Base-by-base conservation (phyloP, 2,113 vertebrate species). In the Sterrhoptilus dennistouni region DNA sequence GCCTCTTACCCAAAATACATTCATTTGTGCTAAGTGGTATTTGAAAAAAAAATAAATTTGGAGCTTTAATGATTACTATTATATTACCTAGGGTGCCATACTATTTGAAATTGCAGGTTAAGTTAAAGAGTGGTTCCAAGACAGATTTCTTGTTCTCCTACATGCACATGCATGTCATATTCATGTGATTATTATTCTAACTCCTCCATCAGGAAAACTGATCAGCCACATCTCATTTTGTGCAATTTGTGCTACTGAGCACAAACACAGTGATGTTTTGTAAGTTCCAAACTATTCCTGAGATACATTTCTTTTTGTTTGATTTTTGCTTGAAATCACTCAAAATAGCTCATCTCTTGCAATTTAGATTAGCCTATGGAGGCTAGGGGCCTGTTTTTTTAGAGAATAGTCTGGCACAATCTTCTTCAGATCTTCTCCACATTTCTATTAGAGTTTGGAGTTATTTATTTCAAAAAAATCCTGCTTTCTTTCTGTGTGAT, bases 111-210 rank as follows among this genome's bases (percentile, higher is more conserved):
- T 14, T 33, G 14, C 12, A n/a, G 5, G 9, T 52, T 54, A 86
- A 68, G 8, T 52, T 64, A 36, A 84, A 28, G 17, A 50, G 28
- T 20, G 14, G 42, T 72, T 64, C 17, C 22, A 35, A 69, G 22
- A 31, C 0, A 70, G 40, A 49, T 49, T 65, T 81, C 36, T 77
- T 78, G 8, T 52, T 72, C 14, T 72, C 12, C 21, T 47, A 31
- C 5, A 6, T 0, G 7, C 13, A 31, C 5, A 6, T 0, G 7
- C 13, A 28, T 0, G 1, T 15, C 24, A 53, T 3, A 13, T n/a
- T 45, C 36, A 63, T 2, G 8, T 59, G 28, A 36, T 11, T 45
- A 59, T n/a, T 22, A 52, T 20, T 59, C 10, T 52, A 54, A 77
- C 29, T 83, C 49, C 13, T 77, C 5, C 40, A 72, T 20, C 31